Evolutionary conservation across 2,113 vertebrate species (phyloP).

Genomic region (Pituophis catenifer): DNA sequence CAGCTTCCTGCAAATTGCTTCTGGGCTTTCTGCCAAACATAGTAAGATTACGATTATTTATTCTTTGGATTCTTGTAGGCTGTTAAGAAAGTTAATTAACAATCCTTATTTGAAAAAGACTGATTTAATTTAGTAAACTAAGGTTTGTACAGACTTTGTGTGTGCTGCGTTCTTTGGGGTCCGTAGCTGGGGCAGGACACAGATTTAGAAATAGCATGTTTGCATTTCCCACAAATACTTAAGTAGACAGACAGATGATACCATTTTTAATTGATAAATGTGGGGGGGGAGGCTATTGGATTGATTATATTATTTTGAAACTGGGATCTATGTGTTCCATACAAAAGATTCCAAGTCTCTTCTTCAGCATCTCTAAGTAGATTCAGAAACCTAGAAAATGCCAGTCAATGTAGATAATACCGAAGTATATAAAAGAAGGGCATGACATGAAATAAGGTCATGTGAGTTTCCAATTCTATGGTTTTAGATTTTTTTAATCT

Average conservation of each 20-base stretch:
- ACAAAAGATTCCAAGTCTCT: not conserved
- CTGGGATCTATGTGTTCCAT: not conserved
- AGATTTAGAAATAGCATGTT: not conserved
- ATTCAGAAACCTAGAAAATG: not conserved
- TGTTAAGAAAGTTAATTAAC: too few species aligned
- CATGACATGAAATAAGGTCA: not conserved
- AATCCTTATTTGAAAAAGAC: too few species aligned
- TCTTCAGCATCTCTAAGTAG: not conserved
- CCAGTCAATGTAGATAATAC: not conserved
- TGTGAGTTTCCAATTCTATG: not conserved
- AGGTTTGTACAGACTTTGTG: too few species aligned
- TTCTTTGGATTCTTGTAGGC: too few species aligned
- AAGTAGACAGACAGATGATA: not conserved
- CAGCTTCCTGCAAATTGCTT: too few species aligned
- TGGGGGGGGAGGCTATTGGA: not conserved
- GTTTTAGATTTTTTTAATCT: not conserved
- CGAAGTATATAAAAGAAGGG: not conserved
- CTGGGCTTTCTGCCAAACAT: too few species aligned
- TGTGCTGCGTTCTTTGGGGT: too few species aligned
- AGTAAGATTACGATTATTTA: too few species aligned
- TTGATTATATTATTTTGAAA: not conserved
- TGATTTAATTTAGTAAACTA: too few species aligned
- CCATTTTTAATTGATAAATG: not conserved
- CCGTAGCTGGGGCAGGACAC: too few species aligned
- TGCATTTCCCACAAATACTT: not conserved